Conservation (phyloP, 2,888 invertebrate species). For the Drosophila multiciliata region DNA sequence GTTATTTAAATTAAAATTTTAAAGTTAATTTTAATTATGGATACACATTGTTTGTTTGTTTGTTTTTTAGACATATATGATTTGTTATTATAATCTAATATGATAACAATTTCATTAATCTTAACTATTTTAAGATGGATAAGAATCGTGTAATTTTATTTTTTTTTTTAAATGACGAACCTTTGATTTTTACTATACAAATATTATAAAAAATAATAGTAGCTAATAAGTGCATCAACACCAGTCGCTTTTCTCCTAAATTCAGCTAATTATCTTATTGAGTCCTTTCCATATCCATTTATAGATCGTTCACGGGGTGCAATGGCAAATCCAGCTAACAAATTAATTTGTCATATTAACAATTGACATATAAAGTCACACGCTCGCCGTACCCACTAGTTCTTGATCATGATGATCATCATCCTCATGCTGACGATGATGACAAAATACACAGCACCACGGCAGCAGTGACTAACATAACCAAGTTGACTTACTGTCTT, state of each 20-base stretch:
- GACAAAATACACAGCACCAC: conserved; percentile 35
- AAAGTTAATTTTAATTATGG: background rate
- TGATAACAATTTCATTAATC: background rate
- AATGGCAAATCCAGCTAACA: conserved; percentile 74
- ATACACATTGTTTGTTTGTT: background rate
- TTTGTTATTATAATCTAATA: background rate
- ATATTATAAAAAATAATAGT: background rate
- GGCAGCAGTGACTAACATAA: conserved; percentile 38
- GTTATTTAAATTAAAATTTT: background rate
- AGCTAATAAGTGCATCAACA: background rate
- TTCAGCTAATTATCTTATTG: conserved; percentile 11
- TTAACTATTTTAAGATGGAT: background rate
- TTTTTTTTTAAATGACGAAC: background rate
- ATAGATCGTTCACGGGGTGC: conserved; percentile 35
- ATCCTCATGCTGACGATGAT: conserved; percentile 34
- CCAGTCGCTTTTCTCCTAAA: background rate
- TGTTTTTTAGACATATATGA: background rate
- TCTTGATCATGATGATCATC: conserved; percentile 32
- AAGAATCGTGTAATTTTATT: background rate
- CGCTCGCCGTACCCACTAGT: conserved; percentile 57
- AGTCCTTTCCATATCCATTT: conserved; percentile 46
- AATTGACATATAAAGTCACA: conserved; percentile 75
- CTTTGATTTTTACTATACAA: background rate
- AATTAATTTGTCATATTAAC: conserved; percentile 82
- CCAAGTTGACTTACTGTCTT: conserved; percentile 55